phyloP scores from a whole-genome alignment of 2,113 vertebrate genomes.

The Cebus imitator region DNA sequence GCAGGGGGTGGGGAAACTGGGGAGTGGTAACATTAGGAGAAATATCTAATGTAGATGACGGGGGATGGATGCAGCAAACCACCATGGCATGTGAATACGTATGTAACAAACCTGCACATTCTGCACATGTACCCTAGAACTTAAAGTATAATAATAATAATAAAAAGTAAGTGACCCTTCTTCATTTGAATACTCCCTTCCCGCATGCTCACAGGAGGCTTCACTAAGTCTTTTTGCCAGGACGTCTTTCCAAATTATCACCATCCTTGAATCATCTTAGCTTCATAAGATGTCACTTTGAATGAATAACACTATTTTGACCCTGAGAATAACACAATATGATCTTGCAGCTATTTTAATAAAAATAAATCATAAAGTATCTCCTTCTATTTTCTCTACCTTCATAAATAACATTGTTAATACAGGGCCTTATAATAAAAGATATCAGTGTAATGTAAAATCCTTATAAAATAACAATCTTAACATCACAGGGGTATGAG shows the following conservation, averaged over 20 bases:
- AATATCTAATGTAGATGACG: too few relatives aligned
- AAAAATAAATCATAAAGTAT: conserved; percentile 12
- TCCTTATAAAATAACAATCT: background rate
- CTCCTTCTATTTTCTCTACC: background rate
- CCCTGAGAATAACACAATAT: background rate
- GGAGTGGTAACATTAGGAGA: too few relatives aligned
- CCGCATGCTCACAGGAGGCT: background rate
- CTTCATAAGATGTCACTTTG: background rate
- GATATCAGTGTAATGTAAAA: background rate
- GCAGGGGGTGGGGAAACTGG: too few relatives aligned
- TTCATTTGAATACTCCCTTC: background rate
- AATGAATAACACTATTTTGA: conserved; percentile 11
- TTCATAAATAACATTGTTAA: conserved; percentile 45
- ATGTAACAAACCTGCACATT: too few relatives aligned
- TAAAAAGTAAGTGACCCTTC: background rate
- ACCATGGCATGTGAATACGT: too few relatives aligned
- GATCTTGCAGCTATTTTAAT: conserved; percentile 27
- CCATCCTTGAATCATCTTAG: background rate
- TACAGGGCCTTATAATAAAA: conserved; percentile 4
- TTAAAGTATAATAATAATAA: too few relatives aligned
- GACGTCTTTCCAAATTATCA: background rate
- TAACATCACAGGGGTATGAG: background rate
- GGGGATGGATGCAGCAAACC: too few relatives aligned
- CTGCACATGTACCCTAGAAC: too few relatives aligned
- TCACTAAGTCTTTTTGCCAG: background rate